Base-by-base conservation (phyloP, 2,113 vertebrate species). In the Poeciliopsis prolifica region DNA sequence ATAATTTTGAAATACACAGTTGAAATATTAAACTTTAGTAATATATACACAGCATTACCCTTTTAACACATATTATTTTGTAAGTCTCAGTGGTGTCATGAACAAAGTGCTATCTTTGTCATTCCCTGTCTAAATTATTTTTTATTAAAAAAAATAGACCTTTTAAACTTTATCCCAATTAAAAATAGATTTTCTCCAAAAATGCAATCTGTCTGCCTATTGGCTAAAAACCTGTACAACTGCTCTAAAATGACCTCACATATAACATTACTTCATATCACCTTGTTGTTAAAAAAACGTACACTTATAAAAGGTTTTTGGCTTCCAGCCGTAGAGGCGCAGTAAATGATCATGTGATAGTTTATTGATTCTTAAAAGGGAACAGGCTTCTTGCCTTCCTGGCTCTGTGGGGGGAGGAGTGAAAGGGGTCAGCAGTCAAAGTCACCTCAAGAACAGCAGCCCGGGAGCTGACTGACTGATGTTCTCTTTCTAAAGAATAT, bases 301-400 rank as follows among this genome's bases (percentile, higher is more conserved):
- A 54, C 48, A 8, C 22, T 54, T 77, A 66, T 72, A 68, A n/a
- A 71, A 37, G 33, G 17, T n/a, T 11, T 66, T 80, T 87, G 68
- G 63, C 79, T 75, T 63, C 58, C 63, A 78, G 84, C 80, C 48
- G 54, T 72, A 44, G 3, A 58, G 22, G 77, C 76, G 24, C 78
- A 65, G 72, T 77, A 65, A 77, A 83, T 28, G 63, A 70, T 75
- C 72, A 84, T 74, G 68, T 82, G 74, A 82, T 80, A 65, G 66
- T 64, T 88, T 84, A 88, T 86, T 75, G 87, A 90, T 89, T 75
- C 60, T 68, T 84, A n/a, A n/a, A 10, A 62, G 74, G 64, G 28
- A 58, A 40, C 75, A 58, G 62, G 65, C 65, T 79, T 54, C 65
- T 67, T 69, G 29, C 51, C 66, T 60, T 22, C 44, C 19, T 1